Evolutionary conservation across 2,797 vertebrate genomes (phyloP).

Genomic region (Argyrosomus regius): DNA sequence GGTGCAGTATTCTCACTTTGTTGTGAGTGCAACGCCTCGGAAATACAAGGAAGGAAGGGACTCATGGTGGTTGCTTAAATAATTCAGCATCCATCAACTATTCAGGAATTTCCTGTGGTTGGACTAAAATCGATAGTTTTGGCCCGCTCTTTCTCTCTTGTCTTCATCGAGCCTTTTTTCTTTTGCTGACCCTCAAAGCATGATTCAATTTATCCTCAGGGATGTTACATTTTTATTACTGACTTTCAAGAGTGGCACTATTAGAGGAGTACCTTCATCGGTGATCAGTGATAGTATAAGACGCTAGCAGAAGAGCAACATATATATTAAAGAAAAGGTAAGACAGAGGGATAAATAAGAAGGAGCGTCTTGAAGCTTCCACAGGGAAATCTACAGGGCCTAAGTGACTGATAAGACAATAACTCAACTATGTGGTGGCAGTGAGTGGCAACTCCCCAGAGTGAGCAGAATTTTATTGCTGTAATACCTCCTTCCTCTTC

Average conservation of each 20-base stretch:
- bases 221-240: slow-evolving; percentile 32
- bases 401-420: slow-evolving; percentile 56
- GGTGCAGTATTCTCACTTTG: slow-evolving; percentile 12
- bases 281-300: slow-evolving; percentile 14
- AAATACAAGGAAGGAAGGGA: slow-evolving; percentile 53
- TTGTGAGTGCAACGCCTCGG: slow-evolving; percentile 29
- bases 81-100: slow-evolving; percentile 70
- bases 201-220: slow-evolving; percentile 41
- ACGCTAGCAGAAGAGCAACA: slow-evolving; percentile 8
- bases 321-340: slow-evolving; percentile 29
- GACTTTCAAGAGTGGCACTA: slow-evolving; percentile 29
- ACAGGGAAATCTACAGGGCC: slow-evolving; percentile 51
- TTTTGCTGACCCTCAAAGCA: slow-evolving; percentile 19
- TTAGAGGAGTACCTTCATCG: neutral
- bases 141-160: slow-evolving; percentile 21
- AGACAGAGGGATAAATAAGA: slow-evolving; percentile 40
- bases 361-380: slow-evolving; percentile 49
- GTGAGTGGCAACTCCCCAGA: slow-evolving; percentile 53
- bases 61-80: slow-evolving; percentile 61
- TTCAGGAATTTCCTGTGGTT: slow-evolving; percentile 71
- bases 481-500: slow-evolving; percentile 35
- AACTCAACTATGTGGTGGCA: slow-evolving; percentile 38
- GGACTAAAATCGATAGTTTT: slow-evolving; percentile 69
- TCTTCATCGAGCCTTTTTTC: slow-evolving; percentile 10
- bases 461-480: slow-evolving; percentile 43